These are phyloP conservation scores for Triplophysa tibetana DNA, from an alignment of 2,113 vertebrate genomes.

Conservation along the genomic window DNA sequence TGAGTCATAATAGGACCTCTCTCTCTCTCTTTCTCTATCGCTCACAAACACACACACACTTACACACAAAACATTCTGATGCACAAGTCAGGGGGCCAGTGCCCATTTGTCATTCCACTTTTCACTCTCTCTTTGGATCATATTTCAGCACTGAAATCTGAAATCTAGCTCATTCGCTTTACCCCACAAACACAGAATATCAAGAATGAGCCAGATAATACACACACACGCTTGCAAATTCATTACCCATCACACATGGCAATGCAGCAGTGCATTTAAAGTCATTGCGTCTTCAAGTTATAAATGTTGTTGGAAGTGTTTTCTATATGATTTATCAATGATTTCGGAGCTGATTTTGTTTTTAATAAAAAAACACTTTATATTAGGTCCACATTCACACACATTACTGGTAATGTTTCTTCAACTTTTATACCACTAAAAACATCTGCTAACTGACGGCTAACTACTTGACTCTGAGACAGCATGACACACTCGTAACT, in stretches of 20 bases:
- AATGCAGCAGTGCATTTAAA: too few relatives aligned
- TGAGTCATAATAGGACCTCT: constrained; percentile 55
- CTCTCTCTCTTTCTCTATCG: constrained; percentile 37
- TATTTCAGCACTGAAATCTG: constrained; percentile 49
- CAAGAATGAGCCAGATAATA: constrained; percentile 32
- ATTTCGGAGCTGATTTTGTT: background rate
- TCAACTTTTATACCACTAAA: too few relatives aligned
- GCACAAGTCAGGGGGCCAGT: constrained; percentile 23
- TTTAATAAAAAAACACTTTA: background rate
- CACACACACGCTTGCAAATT: constrained; percentile 6
- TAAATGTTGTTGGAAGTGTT: too few relatives aligned
- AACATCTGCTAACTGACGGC: too few relatives aligned
- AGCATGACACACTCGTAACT: background rate
- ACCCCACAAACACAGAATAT: constrained; percentile 28
- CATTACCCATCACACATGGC: background rate
- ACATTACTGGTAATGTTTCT: too few relatives aligned
- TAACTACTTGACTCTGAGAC: background rate
- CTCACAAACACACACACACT: constrained; percentile 40
- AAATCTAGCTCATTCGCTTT: constrained; percentile 35
- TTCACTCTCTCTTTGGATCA: constrained; percentile 34
- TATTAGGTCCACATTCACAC: background rate
- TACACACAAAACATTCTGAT: constrained; percentile 47
- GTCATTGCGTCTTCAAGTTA: too few relatives aligned
- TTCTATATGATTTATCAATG: too few relatives aligned
- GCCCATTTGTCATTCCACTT: constrained; percentile 38